Evolutionary conservation across 2,113 vertebrate genomes (phyloP).

Genomic region (Sceloporus tristichus): DNA sequence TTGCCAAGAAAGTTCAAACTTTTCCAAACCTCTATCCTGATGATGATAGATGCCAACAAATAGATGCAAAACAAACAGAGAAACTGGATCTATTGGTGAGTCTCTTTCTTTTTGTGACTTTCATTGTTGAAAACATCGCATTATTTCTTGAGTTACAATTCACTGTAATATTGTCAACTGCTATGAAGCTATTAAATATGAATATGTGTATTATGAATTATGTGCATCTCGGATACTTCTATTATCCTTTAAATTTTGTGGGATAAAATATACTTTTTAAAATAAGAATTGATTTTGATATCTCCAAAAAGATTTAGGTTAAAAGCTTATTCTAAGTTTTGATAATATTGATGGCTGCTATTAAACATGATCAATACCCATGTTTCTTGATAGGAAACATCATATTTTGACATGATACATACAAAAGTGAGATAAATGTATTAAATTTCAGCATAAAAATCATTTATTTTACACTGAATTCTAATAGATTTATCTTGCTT

Average conservation of each 20-base stretch:
- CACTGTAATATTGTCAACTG: constrained; percentile 54
- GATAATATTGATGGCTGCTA: constrained; percentile 59
- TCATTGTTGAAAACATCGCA: constrained; percentile 31
- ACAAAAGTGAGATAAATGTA: constrained; percentile 44
- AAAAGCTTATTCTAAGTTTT: constrained; percentile 69
- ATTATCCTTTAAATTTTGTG: constrained; percentile 54
- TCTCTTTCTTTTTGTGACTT: constrained; percentile 4
- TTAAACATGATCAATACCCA: constrained; percentile 65
- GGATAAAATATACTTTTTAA: constrained; percentile 56
- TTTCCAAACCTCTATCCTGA: no score
- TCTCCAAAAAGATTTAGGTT: constrained; percentile 61
- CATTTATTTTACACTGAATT: constrained; percentile 66
- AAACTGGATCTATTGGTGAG: background rate
- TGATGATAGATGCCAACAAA: no score
- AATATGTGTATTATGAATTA: constrained; percentile 36
- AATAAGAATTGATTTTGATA: constrained; percentile 68
- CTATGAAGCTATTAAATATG: constrained; percentile 46
- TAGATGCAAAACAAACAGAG: background rate
- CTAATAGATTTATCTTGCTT: constrained; percentile 54
- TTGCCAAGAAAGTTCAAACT: no score
- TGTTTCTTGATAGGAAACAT: constrained; percentile 67
- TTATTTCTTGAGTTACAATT: constrained; percentile 40
- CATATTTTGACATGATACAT: constrained; percentile 69
- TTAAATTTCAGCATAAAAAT: constrained; percentile 40
- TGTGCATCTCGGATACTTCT: constrained; percentile 52